Percentiles rank a stretch among this genome's conserved stretches.
These are phyloP conservation scores for Calephelis perditalis DNA, from an alignment of 2,888 invertebrate genomes.

Conservation along the genomic window DNA sequence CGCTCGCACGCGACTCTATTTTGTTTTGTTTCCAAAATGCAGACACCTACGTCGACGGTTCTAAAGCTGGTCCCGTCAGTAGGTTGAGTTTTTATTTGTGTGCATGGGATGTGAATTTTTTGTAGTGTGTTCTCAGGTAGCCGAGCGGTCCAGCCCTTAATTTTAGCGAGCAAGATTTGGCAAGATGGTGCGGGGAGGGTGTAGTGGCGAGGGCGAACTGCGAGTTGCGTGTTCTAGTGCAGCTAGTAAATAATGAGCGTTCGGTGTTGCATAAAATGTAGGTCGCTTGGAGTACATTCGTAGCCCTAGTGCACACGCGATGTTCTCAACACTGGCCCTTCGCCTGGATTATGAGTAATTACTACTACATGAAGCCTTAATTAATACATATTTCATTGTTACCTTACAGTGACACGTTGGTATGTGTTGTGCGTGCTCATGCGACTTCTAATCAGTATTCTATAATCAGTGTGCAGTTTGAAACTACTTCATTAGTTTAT, in stretches of 20 bases:
- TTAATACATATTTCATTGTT: conserved; percentile 46
- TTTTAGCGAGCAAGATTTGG: conserved; percentile 35
- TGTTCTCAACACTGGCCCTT: conserved; percentile 49
- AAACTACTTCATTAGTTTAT: background rate
- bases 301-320: conserved; percentile 57
- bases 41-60: conserved; percentile 68
- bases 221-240: conserved; percentile 47
- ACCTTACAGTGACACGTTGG: conserved; percentile 24
- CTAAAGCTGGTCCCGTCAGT: conserved; percentile 59
- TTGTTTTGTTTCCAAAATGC: conserved; percentile 76
- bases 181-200: conserved; percentile 33
- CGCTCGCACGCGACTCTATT: conserved; percentile 72
- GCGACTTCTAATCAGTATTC: conserved; percentile 7
- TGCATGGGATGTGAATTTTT: conserved; percentile 59
- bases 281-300: conserved; percentile 68
- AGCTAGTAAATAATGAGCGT: conserved; percentile 60
- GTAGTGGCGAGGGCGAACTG: conserved; percentile 44
- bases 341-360: conserved; percentile 27
- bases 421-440: conserved; percentile 13
- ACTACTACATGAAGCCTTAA: conserved; percentile 32
- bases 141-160: conserved; percentile 46
- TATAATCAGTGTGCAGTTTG: conserved; percentile 1
- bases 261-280: conserved; percentile 71
- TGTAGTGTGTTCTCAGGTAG: conserved; percentile 72
- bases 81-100: conserved; percentile 66